A percentile compares a stretch with the other conserved stretches of the same genome.
These are phyloP conservation scores for Diogma glabrata DNA, from an alignment of 2,888 invertebrate genomes.

Conservation along the genomic window DNA sequence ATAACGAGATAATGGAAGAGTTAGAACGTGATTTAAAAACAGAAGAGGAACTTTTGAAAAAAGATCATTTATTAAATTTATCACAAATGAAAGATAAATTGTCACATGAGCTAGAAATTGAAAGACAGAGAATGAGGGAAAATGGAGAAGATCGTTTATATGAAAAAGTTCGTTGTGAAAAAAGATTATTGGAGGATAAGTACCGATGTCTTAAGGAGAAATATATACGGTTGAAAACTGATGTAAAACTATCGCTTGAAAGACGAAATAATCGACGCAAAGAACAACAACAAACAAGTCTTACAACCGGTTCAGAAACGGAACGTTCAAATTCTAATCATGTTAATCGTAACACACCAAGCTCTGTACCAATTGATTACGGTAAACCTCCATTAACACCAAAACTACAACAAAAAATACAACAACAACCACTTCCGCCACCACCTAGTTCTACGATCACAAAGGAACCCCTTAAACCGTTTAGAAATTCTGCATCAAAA, in stretches of 20 bases:
- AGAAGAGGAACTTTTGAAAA: slow-evolving; percentile 55
- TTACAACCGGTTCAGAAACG: slow-evolving; percentile 65
- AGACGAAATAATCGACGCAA: slow-evolving; percentile 55
- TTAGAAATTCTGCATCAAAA: slow-evolving; percentile 29
- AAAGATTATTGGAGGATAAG: slow-evolving; percentile 61
- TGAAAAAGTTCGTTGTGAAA: slow-evolving; percentile 57
- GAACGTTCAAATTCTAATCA: slow-evolving; percentile 65
- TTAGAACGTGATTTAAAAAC: slow-evolving; percentile 34
- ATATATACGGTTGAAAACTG: slow-evolving; percentile 65
- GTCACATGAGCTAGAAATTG: slow-evolving; percentile 43
- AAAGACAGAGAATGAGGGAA: slow-evolving; percentile 35
- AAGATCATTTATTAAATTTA: slow-evolving; percentile 54
- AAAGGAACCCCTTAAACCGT: slow-evolving; percentile 25
- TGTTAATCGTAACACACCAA: slow-evolving; percentile 33
- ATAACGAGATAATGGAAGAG: slow-evolving; percentile 32
- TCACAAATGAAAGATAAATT: slow-evolving; percentile 50
- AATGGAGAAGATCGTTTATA: slow-evolving; percentile 39
- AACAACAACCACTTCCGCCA: slow-evolving; percentile 23
- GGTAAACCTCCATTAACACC: slow-evolving; percentile 16
- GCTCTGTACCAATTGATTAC: slow-evolving; percentile 25
- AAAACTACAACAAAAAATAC: slow-evolving; percentile 6
- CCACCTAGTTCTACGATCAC: slow-evolving; percentile 16
- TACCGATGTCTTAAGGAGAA: slow-evolving; percentile 72
- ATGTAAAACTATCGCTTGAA: slow-evolving; percentile 66
- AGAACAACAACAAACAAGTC: slow-evolving; percentile 33